These are phyloP conservation scores for Stenchaetothrips biformis DNA, from an alignment of 2,888 invertebrate genomes.

Conservation along the genomic window DNA sequence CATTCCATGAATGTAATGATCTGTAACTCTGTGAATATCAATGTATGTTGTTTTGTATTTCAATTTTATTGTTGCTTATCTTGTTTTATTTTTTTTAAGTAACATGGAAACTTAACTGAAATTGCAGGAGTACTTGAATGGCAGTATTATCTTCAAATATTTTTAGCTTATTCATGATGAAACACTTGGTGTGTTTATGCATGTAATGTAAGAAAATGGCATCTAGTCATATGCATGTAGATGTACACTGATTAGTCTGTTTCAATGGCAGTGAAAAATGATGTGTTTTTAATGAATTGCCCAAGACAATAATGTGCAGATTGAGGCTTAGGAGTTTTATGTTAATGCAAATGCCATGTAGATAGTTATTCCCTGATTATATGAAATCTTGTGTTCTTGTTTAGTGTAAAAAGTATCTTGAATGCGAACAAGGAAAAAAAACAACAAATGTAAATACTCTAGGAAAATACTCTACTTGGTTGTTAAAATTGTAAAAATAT, in stretches of 20 bases:
- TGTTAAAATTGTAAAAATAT: slow-evolving; percentile 20
- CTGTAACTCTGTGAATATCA: neutral
- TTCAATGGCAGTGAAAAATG: neutral
- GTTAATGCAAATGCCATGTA: neutral
- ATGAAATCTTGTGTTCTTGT: no score
- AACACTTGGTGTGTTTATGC: neutral
- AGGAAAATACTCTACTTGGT: neutral
- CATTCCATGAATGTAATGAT: neutral
- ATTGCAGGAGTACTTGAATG: neutral
- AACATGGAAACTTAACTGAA: neutral
- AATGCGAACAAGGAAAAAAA: neutral
- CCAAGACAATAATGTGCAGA: neutral
- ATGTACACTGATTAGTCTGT: neutral
- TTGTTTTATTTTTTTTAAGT: neutral
- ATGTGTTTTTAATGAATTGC: neutral
- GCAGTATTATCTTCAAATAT: neutral
- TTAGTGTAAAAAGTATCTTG: neutral
- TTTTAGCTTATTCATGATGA: neutral
- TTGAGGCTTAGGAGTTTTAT: neutral
- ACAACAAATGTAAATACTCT: neutral
- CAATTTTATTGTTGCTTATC: neutral
- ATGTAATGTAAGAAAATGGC: no score
- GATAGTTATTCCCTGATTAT: neutral
- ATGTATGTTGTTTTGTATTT: neutral
- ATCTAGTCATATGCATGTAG: neutral